These are phyloP conservation scores for Abrostola triplasia DNA, from an alignment of 2,888 invertebrate species.

Conservation along the genomic window DNA sequence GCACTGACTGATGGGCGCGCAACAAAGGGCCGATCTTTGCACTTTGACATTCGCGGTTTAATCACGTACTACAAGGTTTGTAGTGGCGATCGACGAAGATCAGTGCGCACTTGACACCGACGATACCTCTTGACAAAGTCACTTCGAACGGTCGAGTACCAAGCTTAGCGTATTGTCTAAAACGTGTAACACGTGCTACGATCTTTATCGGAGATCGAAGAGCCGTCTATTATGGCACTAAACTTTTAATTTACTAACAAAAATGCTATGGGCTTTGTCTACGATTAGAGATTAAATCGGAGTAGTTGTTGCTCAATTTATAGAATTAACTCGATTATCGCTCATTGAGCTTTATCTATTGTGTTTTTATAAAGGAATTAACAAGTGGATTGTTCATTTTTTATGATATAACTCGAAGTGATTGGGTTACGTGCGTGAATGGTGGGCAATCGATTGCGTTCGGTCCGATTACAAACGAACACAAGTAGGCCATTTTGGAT, in stretches of 20 bases:
- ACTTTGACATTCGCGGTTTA: conserved; percentile 88
- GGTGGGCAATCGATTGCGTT: conserved; percentile 33
- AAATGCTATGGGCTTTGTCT: conserved; percentile 46
- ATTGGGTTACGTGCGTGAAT: conserved; percentile 42
- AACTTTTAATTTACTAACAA: conserved; percentile 56
- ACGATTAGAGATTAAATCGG: conserved; percentile 36
- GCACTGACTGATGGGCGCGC: conserved; percentile 76
- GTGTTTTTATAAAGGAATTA: conserved; percentile 46
- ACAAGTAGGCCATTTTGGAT: conserved; percentile 9
- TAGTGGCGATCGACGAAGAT: conserved; percentile 72
- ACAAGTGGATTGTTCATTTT: conserved; percentile 42
- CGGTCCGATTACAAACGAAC: conserved; percentile 31
- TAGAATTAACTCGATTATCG: conserved; percentile 47
- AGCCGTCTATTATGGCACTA: conserved; percentile 43
- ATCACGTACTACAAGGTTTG: conserved; percentile 82
- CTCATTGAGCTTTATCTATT: conserved; percentile 46
- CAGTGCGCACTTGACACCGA: conserved; percentile 81
- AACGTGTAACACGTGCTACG: conserved; percentile 58
- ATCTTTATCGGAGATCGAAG: conserved; percentile 62
- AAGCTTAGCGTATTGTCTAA: conserved; percentile 61
- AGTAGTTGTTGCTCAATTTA: conserved; percentile 51
- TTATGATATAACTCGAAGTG: conserved; percentile 43
- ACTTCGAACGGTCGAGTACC: conserved; percentile 70
- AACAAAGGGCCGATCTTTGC: conserved; percentile 86
- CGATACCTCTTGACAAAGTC: conserved; percentile 78